Evolutionary conservation across 1,140 invertebrate species (phyloP), one percentile per base, ranked within the genome.

Genomic region (Condylostylus longicornis): DNA sequence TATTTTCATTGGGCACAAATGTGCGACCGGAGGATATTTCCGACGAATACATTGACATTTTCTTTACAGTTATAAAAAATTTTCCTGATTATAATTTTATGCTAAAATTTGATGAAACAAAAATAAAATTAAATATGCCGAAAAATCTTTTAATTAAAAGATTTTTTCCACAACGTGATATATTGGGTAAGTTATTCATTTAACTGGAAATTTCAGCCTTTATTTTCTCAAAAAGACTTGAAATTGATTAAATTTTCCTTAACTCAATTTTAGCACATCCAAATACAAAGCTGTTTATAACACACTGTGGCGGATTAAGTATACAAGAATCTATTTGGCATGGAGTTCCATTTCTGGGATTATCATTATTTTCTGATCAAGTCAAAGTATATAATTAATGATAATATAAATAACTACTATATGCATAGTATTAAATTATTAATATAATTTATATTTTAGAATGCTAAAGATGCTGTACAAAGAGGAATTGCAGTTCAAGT

Each of bases 81-180:
- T 37, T 69, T 3, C 61, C 62, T 18, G 67, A 9, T 43, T 57
- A 67, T 35, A 55, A 51, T 37, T 58, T 73, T 4, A 38, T 74
- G 12, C 72, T 70, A 70, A 74, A 74, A 53, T 70, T 58, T 48
- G 70, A 44, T 5, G 21, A 38, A 9, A 49, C 53, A 1, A 47
- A 68, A 32, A 54, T 78, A 20, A n/a, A n/a, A n/a, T 58, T 69
- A 1, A 55, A 62, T 18, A 58, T 64, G 10, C 69, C 73, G 6
- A 50, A 51, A 0, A 81, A 80, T 56, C 54, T 82, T 1, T 59
- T 70, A 37, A 48, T 72, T 3, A 58, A 53, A 21, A 69, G 68
- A 36, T 80, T 77, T 77, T 44, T 77, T 4, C 77, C 77, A 0
- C 76, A 82, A 48, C 70, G 67, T 40, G 75, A 76, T 45, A 60